phyloP scores from a whole-genome alignment of 2,113 vertebrate genomes.

The Sciurus niger region DNA sequence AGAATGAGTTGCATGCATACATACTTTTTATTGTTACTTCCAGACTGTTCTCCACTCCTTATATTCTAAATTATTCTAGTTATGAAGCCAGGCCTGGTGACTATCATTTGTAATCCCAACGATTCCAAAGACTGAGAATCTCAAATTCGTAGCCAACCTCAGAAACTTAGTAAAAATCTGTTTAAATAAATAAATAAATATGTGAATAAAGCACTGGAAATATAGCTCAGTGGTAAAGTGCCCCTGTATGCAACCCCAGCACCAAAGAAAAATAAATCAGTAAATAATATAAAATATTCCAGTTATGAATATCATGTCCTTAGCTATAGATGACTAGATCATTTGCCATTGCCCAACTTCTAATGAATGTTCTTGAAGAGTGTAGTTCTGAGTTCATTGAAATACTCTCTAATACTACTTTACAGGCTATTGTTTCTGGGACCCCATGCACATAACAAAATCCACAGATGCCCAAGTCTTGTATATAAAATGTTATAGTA shows the following conservation, averaged over 20 bases:
- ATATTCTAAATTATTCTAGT: not conserved
- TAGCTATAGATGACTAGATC: not conserved
- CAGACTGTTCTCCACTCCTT: not conserved
- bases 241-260: too few species aligned
- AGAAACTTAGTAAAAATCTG: too few species aligned
- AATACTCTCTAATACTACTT: not conserved
- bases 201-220: too few species aligned
- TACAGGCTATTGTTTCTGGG: too few species aligned
- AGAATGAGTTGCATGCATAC: not conserved
- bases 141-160: too few species aligned
- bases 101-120: too few species aligned
- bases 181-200: too few species aligned
- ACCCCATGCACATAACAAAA: not conserved
- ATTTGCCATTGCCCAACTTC: not conserved
- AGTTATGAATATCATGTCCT: not conserved
- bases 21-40: not conserved
- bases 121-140: too few species aligned
- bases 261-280: too few species aligned
- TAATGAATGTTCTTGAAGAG: not conserved
- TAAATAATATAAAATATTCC: not conserved
- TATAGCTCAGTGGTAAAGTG: too few species aligned
- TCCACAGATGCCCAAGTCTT: too few species aligned
- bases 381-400: not conserved
- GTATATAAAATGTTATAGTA: too few species aligned
- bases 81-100: not conserved